phyloP scores from a whole-genome alignment of 2,113 vertebrate species.

The Stictonetta naevosa region DNA sequence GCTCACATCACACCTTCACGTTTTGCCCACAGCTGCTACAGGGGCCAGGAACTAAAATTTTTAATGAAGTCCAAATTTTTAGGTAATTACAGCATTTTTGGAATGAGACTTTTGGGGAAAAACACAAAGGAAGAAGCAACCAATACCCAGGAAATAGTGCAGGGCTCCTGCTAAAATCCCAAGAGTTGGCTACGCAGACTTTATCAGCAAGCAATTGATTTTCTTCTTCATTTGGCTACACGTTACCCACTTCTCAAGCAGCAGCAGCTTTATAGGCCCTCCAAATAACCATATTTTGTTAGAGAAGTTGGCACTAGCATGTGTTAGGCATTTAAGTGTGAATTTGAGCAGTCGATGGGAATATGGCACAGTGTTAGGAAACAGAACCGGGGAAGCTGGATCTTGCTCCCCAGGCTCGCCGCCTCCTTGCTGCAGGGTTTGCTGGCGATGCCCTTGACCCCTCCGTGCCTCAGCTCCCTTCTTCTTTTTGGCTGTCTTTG shows the following conservation, averaged over 20 bases:
- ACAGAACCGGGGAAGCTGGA: not conserved
- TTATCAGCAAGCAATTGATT: not conserved
- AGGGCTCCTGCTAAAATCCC: not conserved
- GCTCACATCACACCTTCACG: accelerated
- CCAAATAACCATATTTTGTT: not conserved
- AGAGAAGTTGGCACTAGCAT: not conserved
- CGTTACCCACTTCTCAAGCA: not conserved
- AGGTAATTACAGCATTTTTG: not conserved
- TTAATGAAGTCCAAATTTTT: not conserved
- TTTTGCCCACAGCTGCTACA: accelerated
- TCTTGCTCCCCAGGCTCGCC: not conserved
- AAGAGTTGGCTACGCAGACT: accelerated
- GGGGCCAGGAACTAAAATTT: not conserved
- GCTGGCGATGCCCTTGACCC: accelerated
- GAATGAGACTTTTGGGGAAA: not conserved
- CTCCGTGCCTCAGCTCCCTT: not conserved
- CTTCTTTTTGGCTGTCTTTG: not conserved
- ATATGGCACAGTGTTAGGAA: no score
- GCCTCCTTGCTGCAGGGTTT: not conserved
- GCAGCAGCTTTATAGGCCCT: not conserved
- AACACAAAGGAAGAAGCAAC: no score
- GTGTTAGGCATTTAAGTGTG: not conserved
- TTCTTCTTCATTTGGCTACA: not conserved
- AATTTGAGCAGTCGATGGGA: not conserved
- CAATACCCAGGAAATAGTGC: not conserved